Conservation (phyloP, 2,797 vertebrate species). For the Amblyraja radiata region DNA sequence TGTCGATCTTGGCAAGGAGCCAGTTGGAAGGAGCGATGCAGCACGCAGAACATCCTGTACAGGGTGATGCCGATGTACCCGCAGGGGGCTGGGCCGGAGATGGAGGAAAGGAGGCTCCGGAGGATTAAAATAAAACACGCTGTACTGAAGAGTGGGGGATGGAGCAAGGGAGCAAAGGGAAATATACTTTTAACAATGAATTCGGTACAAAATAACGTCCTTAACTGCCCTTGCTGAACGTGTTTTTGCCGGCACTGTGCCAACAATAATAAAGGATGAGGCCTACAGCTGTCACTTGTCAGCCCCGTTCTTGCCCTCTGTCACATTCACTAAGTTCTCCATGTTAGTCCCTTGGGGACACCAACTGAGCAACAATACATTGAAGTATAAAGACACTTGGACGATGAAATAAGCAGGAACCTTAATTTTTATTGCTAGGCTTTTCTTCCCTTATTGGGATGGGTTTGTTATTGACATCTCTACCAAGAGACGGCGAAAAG, state of each 20-base stretch:
- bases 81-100: neutral
- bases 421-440: too few relatives aligned
- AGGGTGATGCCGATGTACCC: neutral
- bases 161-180: neutral
- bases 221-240: too few relatives aligned
- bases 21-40: neutral
- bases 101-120: neutral
- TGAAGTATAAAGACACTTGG: neutral
- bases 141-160: neutral
- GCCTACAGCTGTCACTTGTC: neutral
- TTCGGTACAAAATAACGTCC: neutral
- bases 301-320: neutral
- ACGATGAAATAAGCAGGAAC: neutral
- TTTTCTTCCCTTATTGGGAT: neutral
- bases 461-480: too few relatives aligned
- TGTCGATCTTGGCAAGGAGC: neutral
- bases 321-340: neutral
- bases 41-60: too few relatives aligned
- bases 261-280: neutral
- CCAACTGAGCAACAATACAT: neutral
- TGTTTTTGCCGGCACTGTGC: neutral
- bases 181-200: neutral
- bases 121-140: neutral
- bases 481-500: too few relatives aligned
- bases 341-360: neutral